Conservation (phyloP, 2,888 invertebrate species). For the Mechanitis mazaeus region DNA sequence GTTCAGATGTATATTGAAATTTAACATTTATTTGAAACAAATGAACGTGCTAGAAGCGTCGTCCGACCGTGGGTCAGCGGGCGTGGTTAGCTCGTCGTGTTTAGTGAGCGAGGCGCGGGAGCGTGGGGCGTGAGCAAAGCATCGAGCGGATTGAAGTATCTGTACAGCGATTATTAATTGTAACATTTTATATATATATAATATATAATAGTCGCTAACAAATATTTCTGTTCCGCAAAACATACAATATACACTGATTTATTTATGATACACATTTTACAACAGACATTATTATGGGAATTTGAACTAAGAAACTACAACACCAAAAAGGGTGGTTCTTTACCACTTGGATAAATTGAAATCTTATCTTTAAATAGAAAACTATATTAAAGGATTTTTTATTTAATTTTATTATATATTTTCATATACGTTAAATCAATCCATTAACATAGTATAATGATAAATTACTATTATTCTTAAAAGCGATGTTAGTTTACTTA, state of each 20-base stretch:
- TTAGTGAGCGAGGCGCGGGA: slow-evolving; percentile 69
- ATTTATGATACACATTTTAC: slow-evolving; percentile 11
- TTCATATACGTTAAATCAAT: neutral
- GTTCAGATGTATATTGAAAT: too few species aligned
- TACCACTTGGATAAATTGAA: too few species aligned
- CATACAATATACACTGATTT: slow-evolving; percentile 15
- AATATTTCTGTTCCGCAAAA: slow-evolving; percentile 10
- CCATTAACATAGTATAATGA: neutral
- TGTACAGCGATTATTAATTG: slow-evolving; percentile 12
- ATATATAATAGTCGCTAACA: slow-evolving; percentile 6
- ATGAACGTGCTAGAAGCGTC: slow-evolving; percentile 8
- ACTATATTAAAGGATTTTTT: neutral
- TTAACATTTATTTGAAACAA: too few species aligned
- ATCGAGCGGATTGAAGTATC: slow-evolving; percentile 36
- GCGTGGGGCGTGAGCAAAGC: slow-evolving; percentile 68
- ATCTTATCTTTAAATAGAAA: neutral
- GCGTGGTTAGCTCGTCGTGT: slow-evolving; percentile 59
- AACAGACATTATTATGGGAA: too few species aligned
- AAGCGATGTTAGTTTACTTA: slow-evolving; percentile 27
- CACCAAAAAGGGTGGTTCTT: too few species aligned
- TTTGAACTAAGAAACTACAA: too few species aligned
- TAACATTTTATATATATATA: neutral
- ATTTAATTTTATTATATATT: neutral
- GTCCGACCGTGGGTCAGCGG: slow-evolving; percentile 31
- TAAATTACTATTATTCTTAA: slow-evolving; percentile 12